phyloP scores from a whole-genome alignment of 1,140 invertebrate species.

The Lerema accius region DNA sequence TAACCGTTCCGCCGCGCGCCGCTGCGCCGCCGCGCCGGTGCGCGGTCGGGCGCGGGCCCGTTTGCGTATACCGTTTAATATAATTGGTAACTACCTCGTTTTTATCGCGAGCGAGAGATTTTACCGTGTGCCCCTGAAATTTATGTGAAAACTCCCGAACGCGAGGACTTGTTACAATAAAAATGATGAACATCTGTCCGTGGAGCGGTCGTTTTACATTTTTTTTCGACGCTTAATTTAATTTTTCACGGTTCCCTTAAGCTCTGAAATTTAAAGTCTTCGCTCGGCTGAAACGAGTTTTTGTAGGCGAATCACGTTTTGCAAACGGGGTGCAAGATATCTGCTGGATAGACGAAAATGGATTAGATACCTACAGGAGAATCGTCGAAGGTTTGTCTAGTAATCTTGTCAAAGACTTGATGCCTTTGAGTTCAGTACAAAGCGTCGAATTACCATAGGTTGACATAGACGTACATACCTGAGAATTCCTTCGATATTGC shows the following conservation, averaged over 20 bases:
- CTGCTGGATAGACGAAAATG: conserved; percentile 22
- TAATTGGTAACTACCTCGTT: conserved; percentile 29
- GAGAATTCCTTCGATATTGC: too few relatives aligned
- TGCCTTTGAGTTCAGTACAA: too few relatives aligned
- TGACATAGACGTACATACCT: too few relatives aligned
- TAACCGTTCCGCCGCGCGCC: too few relatives aligned
- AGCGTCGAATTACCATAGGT: too few relatives aligned
- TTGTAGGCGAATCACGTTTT: conserved; percentile 26
- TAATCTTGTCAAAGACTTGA: not conserved
- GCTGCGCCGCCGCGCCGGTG: not conserved
- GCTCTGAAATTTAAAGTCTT: conserved; percentile 1
- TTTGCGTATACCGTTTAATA: conserved; percentile 14
- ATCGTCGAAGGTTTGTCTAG: not conserved
- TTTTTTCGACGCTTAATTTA: conserved; percentile 24
- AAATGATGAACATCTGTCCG: conserved; percentile 33
- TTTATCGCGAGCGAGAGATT: conserved; percentile 31
- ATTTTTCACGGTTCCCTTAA: conserved; percentile 12
- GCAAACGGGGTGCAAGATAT: conserved; percentile 6
- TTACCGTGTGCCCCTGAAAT: conserved; percentile 19
- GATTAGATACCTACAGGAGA: conserved; percentile 4
- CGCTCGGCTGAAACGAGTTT: not conserved
- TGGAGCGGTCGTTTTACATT: conserved; percentile 6
- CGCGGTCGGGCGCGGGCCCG: too few relatives aligned
- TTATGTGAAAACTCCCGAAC: conserved; percentile 31
- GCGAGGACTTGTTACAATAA: conserved; percentile 29